These are phyloP conservation scores for Scaptomyza caliginosa DNA, from an alignment of 2,888 invertebrate species.

Conservation along the genomic window DNA sequence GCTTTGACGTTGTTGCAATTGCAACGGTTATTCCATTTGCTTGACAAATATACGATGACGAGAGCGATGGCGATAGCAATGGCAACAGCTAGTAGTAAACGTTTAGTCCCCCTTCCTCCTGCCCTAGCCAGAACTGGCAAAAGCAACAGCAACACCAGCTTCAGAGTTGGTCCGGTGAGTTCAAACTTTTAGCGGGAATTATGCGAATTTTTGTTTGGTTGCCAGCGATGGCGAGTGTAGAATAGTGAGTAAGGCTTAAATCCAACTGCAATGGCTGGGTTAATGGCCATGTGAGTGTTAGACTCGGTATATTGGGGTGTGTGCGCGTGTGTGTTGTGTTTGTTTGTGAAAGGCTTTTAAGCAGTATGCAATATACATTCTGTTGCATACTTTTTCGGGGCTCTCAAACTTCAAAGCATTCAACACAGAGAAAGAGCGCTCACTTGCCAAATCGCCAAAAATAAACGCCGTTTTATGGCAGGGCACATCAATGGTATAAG, in stretches of 20 bases:
- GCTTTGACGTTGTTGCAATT: constrained; percentile 77
- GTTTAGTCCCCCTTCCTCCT: constrained; percentile 44
- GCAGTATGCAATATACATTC: constrained; percentile 43
- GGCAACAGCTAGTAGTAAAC: constrained; percentile 23
- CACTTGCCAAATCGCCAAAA: constrained; percentile 16
- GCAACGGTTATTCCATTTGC: constrained; percentile 79
- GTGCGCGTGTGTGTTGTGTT: constrained; percentile 8
- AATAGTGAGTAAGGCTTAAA: constrained; percentile 34
- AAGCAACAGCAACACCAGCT: neutral
- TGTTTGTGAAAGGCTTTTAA: constrained; percentile 51
- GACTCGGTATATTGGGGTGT: constrained; percentile 17
- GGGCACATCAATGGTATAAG: constrained; percentile 9
- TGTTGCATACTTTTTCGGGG: constrained; percentile 43
- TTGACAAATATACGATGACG: constrained; percentile 73
- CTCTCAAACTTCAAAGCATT: constrained; percentile 59
- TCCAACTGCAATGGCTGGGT: constrained; percentile 49
- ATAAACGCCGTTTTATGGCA: constrained; percentile 10
- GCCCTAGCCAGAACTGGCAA: constrained; percentile 14
- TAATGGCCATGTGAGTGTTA: constrained; percentile 56
- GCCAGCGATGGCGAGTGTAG: constrained; percentile 31
- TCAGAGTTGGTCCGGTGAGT: constrained; percentile 4
- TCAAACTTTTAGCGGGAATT: constrained; percentile 71
- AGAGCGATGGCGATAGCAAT: constrained; percentile 19
- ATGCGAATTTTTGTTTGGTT: constrained; percentile 71
- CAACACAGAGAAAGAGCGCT: constrained; percentile 30